These are phyloP conservation scores for Tyrannus savana DNA, from an alignment of 2,113 vertebrate species.

Conservation along the genomic window DNA sequence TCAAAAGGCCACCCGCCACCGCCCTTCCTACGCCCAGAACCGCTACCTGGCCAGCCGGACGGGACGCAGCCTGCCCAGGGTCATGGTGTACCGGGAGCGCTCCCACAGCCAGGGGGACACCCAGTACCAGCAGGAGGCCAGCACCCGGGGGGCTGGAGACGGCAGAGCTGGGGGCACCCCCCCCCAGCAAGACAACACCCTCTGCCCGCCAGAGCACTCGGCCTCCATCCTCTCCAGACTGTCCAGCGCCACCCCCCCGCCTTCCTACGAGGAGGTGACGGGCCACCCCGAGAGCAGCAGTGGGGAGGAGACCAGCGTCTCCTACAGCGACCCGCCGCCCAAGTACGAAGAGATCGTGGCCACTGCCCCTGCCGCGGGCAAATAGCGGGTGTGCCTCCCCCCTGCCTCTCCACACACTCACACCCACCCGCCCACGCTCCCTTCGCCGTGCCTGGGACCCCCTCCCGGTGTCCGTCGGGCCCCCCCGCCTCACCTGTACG, in stretches of 20 bases:
- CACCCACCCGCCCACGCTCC: neutral
- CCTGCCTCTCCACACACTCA: neutral
- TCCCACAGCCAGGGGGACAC: conserved; percentile 73
- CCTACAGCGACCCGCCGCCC: conserved; percentile 85
- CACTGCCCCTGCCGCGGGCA: conserved; percentile 1
- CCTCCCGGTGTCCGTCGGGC: neutral
- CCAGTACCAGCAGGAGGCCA: conserved; percentile 44
- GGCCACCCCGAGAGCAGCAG: conserved; percentile 84
- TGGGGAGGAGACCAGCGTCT: conserved; percentile 79
- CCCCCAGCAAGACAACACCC: conserved; percentile 68
- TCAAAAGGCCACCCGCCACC: conserved; percentile 86
- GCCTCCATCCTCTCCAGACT: conserved; percentile 78
- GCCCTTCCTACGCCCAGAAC: conserved; percentile 85
- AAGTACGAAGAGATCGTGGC: conserved; percentile 90
- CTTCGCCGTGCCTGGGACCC: neutral
- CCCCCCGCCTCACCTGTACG: neutral
- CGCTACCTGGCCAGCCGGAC: conserved; percentile 83
- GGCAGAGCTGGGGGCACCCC: conserved; percentile 30
- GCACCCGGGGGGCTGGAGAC: conserved; percentile 21
- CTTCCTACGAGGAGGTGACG: conserved; percentile 90
- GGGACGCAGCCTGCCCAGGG: conserved; percentile 83
- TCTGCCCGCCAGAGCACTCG: conserved; percentile 80
- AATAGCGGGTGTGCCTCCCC: conserved; percentile 38
- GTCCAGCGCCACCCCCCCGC: conserved; percentile 86
- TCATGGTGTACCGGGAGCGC: conserved; percentile 85